These are phyloP conservation scores for Ictalurus punctatus DNA, from an alignment of 2,113 vertebrate genomes.

Conservation along the genomic window DNA sequence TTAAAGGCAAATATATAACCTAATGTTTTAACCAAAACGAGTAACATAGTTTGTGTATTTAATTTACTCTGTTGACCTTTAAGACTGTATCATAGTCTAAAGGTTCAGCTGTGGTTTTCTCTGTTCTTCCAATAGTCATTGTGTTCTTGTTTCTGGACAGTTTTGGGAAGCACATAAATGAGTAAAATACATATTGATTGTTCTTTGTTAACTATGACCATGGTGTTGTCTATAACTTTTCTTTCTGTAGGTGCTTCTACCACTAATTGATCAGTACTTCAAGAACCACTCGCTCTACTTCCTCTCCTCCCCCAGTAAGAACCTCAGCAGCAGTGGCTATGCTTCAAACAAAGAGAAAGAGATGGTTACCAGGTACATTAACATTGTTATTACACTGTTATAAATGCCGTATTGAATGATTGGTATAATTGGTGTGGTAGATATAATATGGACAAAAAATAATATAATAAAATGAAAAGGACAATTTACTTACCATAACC, in stretches of 20 bases:
- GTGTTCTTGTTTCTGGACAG: not conserved
- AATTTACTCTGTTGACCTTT: not conserved
- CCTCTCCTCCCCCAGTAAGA: slow-evolving; percentile 91
- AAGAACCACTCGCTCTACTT: slow-evolving; percentile 97
- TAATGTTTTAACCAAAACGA: not conserved
- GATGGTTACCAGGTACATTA: slow-evolving; percentile 90
- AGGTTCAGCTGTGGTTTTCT: not conserved
- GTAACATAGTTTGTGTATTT: not conserved
- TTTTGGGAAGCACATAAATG: not conserved
- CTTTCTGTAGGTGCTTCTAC: slow-evolving; percentile 87
- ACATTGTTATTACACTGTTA: not conserved
- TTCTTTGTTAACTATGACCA: not conserved
- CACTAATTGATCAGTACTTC: slow-evolving; percentile 97
- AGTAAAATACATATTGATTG: not conserved
- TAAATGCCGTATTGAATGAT: not conserved
- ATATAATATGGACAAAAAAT: not conserved
- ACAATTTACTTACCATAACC: not conserved
- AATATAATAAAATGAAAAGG: not conserved
- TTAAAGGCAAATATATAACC: too few species aligned
- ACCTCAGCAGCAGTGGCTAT: slow-evolving; percentile 93
- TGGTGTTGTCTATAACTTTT: not conserved
- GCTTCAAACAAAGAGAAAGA: slow-evolving; percentile 98
- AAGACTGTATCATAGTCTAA: not conserved
- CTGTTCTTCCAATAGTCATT: not conserved
- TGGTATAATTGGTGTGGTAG: not conserved